Percentiles rank a stretch among this genome's conserved stretches.
Evolutionary conservation across 2,113 vertebrate genomes (phyloP).

Genomic region (Archilochus colubris): DNA sequence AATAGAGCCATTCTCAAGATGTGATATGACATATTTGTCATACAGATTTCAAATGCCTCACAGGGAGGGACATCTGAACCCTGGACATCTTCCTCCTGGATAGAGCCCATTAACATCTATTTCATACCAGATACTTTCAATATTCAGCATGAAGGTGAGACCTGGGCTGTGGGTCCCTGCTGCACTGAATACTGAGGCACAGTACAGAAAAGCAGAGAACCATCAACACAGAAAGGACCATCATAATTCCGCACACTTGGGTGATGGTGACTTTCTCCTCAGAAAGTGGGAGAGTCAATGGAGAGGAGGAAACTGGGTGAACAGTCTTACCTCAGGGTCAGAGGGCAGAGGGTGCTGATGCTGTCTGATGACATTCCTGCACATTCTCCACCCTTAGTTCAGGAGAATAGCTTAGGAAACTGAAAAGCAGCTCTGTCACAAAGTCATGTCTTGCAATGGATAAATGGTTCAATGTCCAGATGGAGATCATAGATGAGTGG

Average conservation of each 20-base stretch:
- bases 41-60: neutral
- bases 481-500: neutral
- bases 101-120: neutral
- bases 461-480: neutral
- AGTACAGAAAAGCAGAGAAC: neutral
- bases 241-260: neutral
- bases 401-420: neutral
- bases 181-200: neutral
- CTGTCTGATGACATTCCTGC: fast-evolving
- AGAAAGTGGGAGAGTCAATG: neutral
- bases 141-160: neutral
- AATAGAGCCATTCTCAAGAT: neutral
- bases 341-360: neutral
- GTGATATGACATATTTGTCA: neutral
- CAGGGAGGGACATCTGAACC: neutral
- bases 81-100: neutral
- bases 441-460: neutral
- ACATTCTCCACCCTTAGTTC: neutral
- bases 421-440: neutral
- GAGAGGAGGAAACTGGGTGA: neutral
- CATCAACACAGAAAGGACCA: neutral
- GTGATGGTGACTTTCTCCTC: neutral
- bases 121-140: neutral
- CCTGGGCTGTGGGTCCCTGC: neutral
- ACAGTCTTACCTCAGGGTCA: neutral